Base-by-base conservation (phyloP, 2,113 vertebrate genomes). In the Gopherus flavomarginatus region DNA sequence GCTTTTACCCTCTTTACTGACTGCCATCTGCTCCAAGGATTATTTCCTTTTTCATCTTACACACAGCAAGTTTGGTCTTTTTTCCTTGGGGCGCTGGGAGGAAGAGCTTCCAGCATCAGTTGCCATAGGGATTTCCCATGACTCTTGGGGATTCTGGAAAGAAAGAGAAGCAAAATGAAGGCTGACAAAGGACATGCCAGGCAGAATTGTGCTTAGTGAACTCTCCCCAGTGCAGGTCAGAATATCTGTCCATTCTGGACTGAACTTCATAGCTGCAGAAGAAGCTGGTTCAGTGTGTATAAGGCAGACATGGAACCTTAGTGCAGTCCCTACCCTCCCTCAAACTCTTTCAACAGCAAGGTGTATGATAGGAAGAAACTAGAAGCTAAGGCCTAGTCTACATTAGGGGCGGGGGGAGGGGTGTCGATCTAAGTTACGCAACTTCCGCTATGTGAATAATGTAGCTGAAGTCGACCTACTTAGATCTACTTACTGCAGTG, bases 1-100 rank as follows among this genome's bases (percentile, higher is more conserved):
- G 47, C 90, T 95, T 92, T 93, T 91, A 96, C 59, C 86, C 88
- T 95, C 85, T 94, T 91, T 89, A 80, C 93, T 96, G 95, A 90
- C 82, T 92, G 96, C 96, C 96, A 96, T 96, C 94, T 96, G 96
- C 97, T 97, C 86, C 81, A 27, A 97, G 94, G 96, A 91, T 89
- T 96, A 84, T 94, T 97, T 97, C 93, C 91, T 93, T 96, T 97
- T 96, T 93, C 95, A 94, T 94, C 91, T 96, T 35, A 97, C 95
- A 94, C 1, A 0, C 91, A 91, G 97, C 97, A 96, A 97, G 85
- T 88, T 97, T 97, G 94, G 92, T 95, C 88, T 86, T 53, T n/a
- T 49, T 78, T 95, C 88, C 95, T 96, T 84, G 22, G 94, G 93
- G 95, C 89, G 65, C 65, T 81, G 89, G 89, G 82, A 94, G 31